Evolutionary conservation across 2,888 invertebrate species (phyloP).

Genomic region (Dexiosoma caninum): DNA sequence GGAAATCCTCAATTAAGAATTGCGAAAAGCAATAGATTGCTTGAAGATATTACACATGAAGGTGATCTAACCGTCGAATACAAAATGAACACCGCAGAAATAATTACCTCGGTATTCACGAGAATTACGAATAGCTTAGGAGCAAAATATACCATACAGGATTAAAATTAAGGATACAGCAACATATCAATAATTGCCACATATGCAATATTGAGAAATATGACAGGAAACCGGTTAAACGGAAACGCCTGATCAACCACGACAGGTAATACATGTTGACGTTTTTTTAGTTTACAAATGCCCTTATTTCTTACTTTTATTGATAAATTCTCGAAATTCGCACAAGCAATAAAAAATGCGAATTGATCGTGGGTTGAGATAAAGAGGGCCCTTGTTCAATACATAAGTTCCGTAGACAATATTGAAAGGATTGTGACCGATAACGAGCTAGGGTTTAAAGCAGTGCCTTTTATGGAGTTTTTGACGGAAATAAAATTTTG

Average conservation of each 20-base stretch:
- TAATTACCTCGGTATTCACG: neutral
- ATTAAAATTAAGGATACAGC: neutral
- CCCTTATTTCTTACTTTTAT: neutral
- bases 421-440: neutral
- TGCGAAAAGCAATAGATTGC: neutral
- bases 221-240: too few relatives aligned
- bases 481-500: too few relatives aligned
- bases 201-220: neutral
- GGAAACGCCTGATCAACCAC: too few relatives aligned
- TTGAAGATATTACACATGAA: neutral
- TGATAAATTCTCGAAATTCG: neutral
- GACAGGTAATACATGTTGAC: too few relatives aligned
- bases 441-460: too few relatives aligned
- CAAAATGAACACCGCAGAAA: neutral
- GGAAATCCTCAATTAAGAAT: neutral
- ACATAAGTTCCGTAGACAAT: neutral
- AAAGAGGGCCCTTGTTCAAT: neutral
- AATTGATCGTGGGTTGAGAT: neutral
- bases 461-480: neutral
- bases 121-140: neutral
- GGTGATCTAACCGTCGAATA: neutral
- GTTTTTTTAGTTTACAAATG: neutral
- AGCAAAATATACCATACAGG: neutral
- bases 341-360: neutral
- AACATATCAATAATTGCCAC: neutral